phyloP scores from a whole-genome alignment of 2,797 vertebrate species.

The Poeciliopsis paucimaculata region DNA sequence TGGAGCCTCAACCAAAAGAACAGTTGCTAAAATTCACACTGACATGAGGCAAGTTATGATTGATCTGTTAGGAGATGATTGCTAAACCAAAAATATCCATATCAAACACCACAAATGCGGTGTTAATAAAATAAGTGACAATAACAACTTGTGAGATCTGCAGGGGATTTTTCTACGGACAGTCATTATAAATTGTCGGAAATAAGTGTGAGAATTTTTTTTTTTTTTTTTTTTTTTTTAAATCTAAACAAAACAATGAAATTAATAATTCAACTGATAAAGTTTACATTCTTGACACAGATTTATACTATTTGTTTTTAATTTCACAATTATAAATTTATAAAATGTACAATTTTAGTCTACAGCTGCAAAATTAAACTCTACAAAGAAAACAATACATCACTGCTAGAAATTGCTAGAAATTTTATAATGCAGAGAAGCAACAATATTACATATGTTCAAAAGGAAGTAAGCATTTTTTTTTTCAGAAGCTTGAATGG shows the following conservation, averaged over 20 bases:
- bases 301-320: neutral
- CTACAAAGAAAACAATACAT: neutral
- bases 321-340: too few relatives aligned
- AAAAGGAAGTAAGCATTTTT: neutral
- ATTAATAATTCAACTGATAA: neutral
- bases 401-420: too few relatives aligned
- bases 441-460: neutral
- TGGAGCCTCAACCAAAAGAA: neutral
- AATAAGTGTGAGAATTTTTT: neutral
- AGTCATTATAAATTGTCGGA: neutral
- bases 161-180: conserved; percentile 14
- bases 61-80: conserved; percentile 46
- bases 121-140: conserved; percentile 36
- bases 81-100: conserved; percentile 8
- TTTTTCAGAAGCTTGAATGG: neutral
- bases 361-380: too few relatives aligned
- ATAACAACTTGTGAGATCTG: conserved; percentile 13
- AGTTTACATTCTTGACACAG: neutral
- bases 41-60: conserved; percentile 21
- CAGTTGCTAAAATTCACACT: conserved; percentile 31
- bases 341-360: too few relatives aligned
- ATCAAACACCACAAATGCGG: conserved; percentile 12
- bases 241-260: neutral
- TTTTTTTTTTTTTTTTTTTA: too few relatives aligned
- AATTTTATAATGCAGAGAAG: neutral